Base-by-base conservation (phyloP, 2,888 invertebrate genomes). In the Lasioglossum oenotherae region DNA sequence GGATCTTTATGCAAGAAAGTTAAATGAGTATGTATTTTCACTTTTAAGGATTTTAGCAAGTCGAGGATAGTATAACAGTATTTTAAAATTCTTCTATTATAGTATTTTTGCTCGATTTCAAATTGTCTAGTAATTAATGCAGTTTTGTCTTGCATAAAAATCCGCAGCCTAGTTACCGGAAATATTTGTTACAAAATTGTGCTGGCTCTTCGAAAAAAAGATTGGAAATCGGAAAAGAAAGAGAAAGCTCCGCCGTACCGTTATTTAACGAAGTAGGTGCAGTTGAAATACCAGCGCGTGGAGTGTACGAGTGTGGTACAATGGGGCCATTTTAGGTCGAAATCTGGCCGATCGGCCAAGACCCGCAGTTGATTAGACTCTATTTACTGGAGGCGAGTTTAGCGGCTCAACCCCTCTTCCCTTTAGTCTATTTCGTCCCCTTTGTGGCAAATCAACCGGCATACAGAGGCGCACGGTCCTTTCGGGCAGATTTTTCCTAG, bases 371-470 rank as follows among this genome's bases (percentile, higher is more conserved):
- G 95, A 95, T 95, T 95, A 94, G 94, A 94, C 94, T 94, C 95
- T 95, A 95, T 95, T 95, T 95, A 94, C 94, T 92, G 89, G 93
- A 93, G 92, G 91, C 92, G 92, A 94, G 94, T 94, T 95, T 94
- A 94, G 93, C 91, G 89, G 87, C 83, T 85, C 88, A 87, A 89
- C 87, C 89, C 86, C 90, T 83, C 88, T 86, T 85, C 87, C 83
- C 82, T 82, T 90, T 89, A 90, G 89, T 92, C 93, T 92, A 92
- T 93, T 92, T 93, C 93, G 91, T 92, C 92, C 94, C 93, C 93
- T 93, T 95, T 94, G 94, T 91, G 94, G 95, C 94, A 94, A 95
- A 95, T 95, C 94, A 95, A 93, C 92, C 92, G 92, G 94, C 93
- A 95, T 94, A 94, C 93, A 93, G 92, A 91, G 90, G 92, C 92